phyloP scores from a whole-genome alignment of 2,888 invertebrate species.

The Agrochola lychnidis region DNA sequence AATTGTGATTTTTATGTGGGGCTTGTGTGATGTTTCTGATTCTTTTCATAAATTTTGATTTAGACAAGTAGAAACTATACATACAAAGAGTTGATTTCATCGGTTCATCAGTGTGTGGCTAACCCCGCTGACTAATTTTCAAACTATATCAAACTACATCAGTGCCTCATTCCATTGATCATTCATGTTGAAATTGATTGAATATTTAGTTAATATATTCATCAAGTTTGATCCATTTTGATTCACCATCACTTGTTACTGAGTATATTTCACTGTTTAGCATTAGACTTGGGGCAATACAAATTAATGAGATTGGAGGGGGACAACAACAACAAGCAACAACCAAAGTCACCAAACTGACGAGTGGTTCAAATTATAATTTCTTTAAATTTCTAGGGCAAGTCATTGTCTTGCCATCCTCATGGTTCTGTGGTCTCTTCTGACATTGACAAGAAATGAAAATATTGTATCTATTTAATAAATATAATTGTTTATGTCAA shows the following conservation, averaged over 20 bases:
- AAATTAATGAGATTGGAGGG: conserved; percentile 18
- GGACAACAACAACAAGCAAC: too few relatives aligned
- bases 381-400: neutral
- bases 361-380: conserved; percentile 3
- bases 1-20: conserved; percentile 60
- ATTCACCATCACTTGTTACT: conserved; percentile 26
- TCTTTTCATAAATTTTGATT: conserved; percentile 4
- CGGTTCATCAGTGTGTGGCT: conserved; percentile 17
- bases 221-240: conserved; percentile 81
- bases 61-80: conserved; percentile 6
- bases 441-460: neutral
- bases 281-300: neutral
- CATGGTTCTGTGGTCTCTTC: neutral
- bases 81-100: conserved; percentile 9
- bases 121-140: neutral
- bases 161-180: conserved; percentile 46
- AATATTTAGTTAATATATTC: conserved; percentile 57
- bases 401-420: neutral
- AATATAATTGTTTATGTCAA: neutral
- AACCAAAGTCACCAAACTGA: conserved; percentile 20
- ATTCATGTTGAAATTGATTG: conserved; percentile 38
- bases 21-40: conserved; percentile 33
- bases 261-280: neutral
- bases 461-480: neutral
- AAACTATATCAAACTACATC: conserved; percentile 21